Base-by-base conservation (phyloP, 2,113 vertebrate species). In the Pomatostomus ruficeps region DNA sequence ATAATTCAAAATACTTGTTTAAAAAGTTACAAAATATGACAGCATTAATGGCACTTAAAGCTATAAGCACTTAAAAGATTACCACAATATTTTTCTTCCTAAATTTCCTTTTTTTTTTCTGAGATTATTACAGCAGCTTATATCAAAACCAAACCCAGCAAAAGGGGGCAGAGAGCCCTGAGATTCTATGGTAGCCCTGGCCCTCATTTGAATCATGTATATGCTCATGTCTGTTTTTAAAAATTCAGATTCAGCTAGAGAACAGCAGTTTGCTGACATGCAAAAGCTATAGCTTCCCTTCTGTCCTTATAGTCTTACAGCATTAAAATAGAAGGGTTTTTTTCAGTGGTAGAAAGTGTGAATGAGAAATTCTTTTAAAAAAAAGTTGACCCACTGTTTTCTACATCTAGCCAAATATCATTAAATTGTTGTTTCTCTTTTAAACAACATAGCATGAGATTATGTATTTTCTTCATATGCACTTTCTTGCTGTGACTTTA, bases 11-110 rank as follows among this genome's bases (percentile, higher is more conserved):
- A 95, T 83, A 89, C 16, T 95, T 95, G 77, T 86, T 97, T 95
- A 89, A 95, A 97, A 96, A 95, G 72, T 94, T 96, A 96, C 70
- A 97, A 97, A 97, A 97, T 91, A 94, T 95, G 94, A 96, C 36
- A 93, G 90, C 90, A 96, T 97, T 98, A 98, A 98, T 98, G 98
- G 98, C 98, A 98, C 98, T 98, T 98, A 97, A 97, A 97, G 96
- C 97, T 98, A 92, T 97, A 98, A 98, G 98, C 98, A 98, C 97
- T 98, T 96, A 96, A 96, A 97, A 96, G 78, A 90, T 97, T 92
- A 94, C 63, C 63, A 89, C 91, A 89, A 61, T 75, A 79, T 73
- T 76, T 73, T 92, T 95, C 91, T 83, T 71, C 63, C 38, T 76
- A 71, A 58, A 58, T 66, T 85, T 89, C 10, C 5, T 8, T 26